phyloP scores from a whole-genome alignment of 1,140 invertebrate genomes.

The Bombus waltoni region DNA sequence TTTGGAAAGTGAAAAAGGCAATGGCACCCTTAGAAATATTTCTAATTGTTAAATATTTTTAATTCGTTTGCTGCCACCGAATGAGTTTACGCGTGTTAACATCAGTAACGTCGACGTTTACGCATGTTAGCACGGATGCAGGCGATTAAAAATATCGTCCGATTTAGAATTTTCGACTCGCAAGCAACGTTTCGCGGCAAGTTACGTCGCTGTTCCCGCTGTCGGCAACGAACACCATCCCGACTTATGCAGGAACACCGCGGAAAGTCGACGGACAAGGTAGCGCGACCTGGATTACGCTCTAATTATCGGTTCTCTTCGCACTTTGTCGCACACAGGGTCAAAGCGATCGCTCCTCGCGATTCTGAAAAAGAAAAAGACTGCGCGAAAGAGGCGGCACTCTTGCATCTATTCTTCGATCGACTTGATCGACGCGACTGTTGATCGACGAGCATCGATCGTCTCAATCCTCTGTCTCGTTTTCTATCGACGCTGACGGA shows the following conservation, averaged over 20 bases:
- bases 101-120: no score
- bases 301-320: conserved; percentile 69
- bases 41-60: no score
- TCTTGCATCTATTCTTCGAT: background rate
- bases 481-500: background rate
- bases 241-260: conserved; percentile 61
- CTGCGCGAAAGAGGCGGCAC: background rate
- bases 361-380: background rate
- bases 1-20: background rate
- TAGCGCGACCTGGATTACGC: conserved; percentile 76
- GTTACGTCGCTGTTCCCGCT: conserved; percentile 48
- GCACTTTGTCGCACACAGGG: conserved; percentile 73
- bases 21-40: no score
- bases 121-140: no score
- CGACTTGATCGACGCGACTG: background rate
- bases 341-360: conserved; percentile 75
- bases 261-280: conserved; percentile 78
- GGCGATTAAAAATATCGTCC: no score
- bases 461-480: background rate
- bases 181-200: background rate
- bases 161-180: no score
- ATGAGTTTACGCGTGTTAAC: no score
- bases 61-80: no score
- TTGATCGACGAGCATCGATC: background rate
- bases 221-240: conserved; percentile 65